These are phyloP conservation scores for Dendrolimus houi DNA, from an alignment of 2,888 invertebrate species.

Conservation along the genomic window DNA sequence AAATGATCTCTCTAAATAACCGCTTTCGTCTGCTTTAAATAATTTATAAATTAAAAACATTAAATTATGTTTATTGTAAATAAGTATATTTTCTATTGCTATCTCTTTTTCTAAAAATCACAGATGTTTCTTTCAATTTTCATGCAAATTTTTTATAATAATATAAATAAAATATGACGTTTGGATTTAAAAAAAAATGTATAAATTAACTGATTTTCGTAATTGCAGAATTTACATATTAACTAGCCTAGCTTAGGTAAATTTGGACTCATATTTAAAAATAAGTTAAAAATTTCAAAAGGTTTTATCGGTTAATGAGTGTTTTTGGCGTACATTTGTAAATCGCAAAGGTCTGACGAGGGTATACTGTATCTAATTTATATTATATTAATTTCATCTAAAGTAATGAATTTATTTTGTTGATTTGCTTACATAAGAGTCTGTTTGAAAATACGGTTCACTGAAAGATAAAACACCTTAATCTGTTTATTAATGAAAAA, in stretches of 20 bases:
- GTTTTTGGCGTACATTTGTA: constrained; percentile 28
- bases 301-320: constrained; percentile 24
- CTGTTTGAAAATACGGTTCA: constrained; percentile 5
- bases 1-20: neutral
- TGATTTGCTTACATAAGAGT: neutral
- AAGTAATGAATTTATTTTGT: constrained; percentile 16
- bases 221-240: no score
- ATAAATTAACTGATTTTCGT: no score
- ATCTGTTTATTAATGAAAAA: no score
- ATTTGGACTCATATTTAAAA: no score
- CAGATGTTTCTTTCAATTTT: no score
- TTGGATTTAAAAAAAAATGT: no score
- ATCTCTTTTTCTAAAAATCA: no score
- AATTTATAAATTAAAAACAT: neutral
- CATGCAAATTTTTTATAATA: constrained; percentile 20
- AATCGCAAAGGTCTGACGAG: constrained; percentile 35
- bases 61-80: constrained; percentile 1
- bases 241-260: no score
- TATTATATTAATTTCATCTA: constrained; percentile 19
- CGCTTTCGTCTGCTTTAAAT: neutral
- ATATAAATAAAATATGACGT: no score
- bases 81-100: neutral
- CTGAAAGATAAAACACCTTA: constrained; percentile 1
- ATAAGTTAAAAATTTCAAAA: constrained; percentile 10
- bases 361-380: constrained; percentile 35